These are phyloP conservation scores for Actinostola sp. DNA, from an alignment of 92 coral and sea anemone species.

Conservation along the genomic window DNA sequence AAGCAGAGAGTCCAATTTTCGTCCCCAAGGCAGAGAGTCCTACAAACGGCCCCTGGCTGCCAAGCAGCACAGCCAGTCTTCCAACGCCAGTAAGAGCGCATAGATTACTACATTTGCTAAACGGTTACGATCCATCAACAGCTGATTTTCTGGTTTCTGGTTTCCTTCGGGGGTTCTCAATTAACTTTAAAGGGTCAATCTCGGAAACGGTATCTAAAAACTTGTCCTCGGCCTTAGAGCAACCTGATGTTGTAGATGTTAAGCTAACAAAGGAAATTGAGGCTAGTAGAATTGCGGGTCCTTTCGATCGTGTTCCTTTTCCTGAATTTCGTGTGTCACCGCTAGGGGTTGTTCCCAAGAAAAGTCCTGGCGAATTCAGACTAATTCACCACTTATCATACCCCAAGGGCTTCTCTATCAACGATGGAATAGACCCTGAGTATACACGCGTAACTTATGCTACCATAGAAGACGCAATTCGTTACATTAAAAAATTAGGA, in stretches of 20 bases:
- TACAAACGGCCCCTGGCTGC: slow-evolving; percentile 10
- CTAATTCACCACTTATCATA: slow-evolving; percentile 56
- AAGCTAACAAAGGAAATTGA: slow-evolving; percentile 49
- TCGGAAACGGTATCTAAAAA: slow-evolving; percentile 19
- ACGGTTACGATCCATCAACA: slow-evolving; percentile 16
- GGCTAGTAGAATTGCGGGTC: slow-evolving; percentile 43
- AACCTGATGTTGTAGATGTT: slow-evolving; percentile 45
- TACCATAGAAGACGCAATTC: slow-evolving; percentile 49
- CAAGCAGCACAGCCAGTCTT: not conserved
- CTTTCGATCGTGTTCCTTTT: slow-evolving; percentile 52
- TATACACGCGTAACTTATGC: slow-evolving; percentile 43
- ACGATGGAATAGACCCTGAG: slow-evolving; percentile 40
- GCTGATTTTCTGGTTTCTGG: slow-evolving; percentile 24
- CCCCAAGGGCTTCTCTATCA: too few relatives aligned
- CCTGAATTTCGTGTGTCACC: slow-evolving; percentile 38
- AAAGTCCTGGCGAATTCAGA: slow-evolving; percentile 48
- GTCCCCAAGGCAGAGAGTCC: slow-evolving; percentile 19
- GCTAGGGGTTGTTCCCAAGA: slow-evolving; percentile 60
- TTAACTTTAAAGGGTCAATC: slow-evolving; percentile 39
- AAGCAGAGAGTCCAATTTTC: slow-evolving; percentile 24
- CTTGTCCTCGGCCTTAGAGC: slow-evolving; percentile 48
- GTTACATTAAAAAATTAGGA: slow-evolving; percentile 28
- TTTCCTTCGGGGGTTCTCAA: slow-evolving; percentile 41
- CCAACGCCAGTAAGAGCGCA: slow-evolving; percentile 52
- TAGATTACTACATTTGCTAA: slow-evolving; percentile 27